Percentiles rank a stretch among this genome's conserved stretches.
phyloP scores from a whole-genome alignment of 2,797 vertebrate genomes.

The Anguilla megastoma region DNA sequence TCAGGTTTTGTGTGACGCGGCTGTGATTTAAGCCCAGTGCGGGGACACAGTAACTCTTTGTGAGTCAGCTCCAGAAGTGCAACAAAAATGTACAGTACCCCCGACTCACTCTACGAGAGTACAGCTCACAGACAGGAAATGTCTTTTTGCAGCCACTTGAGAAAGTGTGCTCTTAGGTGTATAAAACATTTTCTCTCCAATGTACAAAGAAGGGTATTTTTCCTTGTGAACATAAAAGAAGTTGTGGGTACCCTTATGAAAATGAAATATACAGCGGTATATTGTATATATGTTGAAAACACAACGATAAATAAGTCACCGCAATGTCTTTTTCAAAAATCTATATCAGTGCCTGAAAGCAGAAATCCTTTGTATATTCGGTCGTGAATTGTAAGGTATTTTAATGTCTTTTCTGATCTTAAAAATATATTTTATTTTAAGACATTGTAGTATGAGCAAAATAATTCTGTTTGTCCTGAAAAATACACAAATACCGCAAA shows the following conservation, averaged over 20 bases:
- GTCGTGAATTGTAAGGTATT: background rate
- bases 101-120: background rate
- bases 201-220: background rate
- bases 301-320: background rate
- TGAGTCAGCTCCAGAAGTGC: background rate
- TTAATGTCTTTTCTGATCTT: background rate
- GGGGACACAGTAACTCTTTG: background rate
- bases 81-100: background rate
- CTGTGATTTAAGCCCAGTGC: background rate
- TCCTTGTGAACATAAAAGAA: background rate
- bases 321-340: background rate
- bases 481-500: background rate
- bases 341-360: background rate
- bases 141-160: conserved; percentile 11
- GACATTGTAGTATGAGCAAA: background rate
- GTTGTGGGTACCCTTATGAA: background rate
- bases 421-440: background rate
- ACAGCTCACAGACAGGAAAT: conserved; percentile 13
- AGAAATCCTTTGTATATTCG: background rate
- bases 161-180: background rate
- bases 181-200: background rate
- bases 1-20: background rate
- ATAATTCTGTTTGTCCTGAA: background rate
- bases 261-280: background rate
- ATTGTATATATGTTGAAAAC: background rate